A percentile compares a stretch with the other conserved stretches of the same genome.
phyloP scores from a whole-genome alignment of 2,797 vertebrate genomes.

The Phylloscopus collybita region DNA sequence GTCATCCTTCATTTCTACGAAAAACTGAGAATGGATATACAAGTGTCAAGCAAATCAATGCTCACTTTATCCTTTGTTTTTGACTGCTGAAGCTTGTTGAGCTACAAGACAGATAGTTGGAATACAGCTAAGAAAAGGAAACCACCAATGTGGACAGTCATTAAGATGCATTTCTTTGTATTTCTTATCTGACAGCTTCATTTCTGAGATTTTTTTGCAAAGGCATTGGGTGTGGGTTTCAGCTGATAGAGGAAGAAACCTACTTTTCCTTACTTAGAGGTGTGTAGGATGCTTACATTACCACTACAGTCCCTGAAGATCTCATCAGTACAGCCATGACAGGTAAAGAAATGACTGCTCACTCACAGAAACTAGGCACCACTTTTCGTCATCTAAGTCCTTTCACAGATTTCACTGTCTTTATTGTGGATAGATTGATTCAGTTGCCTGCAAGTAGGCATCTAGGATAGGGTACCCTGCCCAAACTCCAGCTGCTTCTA shows the following conservation, averaged over 20 bases:
- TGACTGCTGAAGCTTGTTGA: background rate
- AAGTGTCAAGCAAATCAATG: background rate
- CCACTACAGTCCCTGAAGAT: background rate
- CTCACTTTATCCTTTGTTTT: background rate
- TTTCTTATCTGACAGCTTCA: slow-evolving; percentile 27
- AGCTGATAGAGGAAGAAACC: background rate
- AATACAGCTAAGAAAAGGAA: background rate
- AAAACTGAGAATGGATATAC: background rate
- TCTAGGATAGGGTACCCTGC: background rate
- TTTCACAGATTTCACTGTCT: background rate
- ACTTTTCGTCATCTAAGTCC: background rate
- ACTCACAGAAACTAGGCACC: background rate
- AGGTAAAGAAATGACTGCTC: background rate
- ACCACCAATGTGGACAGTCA: background rate
- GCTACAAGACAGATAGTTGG: background rate
- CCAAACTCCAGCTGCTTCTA: background rate
- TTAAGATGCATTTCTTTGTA: slow-evolving; percentile 10
- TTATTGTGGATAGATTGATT: background rate
- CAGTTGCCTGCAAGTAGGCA: background rate
- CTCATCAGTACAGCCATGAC: background rate
- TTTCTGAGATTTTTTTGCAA: background rate
- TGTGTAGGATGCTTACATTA: background rate
- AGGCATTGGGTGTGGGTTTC: background rate
- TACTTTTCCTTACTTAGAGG: background rate
- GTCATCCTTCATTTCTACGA: background rate